Base-by-base conservation (phyloP, 2,113 vertebrate species). In the Colistium nudipinnis region DNA sequence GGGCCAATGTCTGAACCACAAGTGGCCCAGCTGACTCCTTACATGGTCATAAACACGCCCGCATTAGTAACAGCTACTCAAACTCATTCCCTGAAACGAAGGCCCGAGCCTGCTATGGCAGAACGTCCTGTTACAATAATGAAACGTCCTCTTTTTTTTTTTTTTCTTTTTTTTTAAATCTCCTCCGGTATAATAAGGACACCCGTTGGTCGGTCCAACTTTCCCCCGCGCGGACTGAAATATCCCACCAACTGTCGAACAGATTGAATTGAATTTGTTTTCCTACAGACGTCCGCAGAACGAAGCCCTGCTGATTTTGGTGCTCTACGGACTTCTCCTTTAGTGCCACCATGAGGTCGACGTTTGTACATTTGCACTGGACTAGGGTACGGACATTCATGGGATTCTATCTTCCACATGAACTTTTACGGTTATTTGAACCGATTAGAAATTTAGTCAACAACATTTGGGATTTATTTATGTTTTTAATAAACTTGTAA, bases 1-100 rank as follows among this genome's bases (percentile, higher is more conserved):
- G 64, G 77, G 62, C 84, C 76, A 72, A 68, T 61, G 55, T 84
- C 79, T 84, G 78, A 69, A 67, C 83, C 83, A 78, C 62, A 83
- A 80, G 81, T 81, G 81, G 79, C 68, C 71, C 77, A 84, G 72
- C 82, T 84, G 70, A 78, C 68, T 62, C 62, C 85, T 83, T 83
- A 81, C 79, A 78, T 55, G 74, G 70, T 62, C 78, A 77, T 89
- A 88, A 86, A 89, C 72, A 67, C 69, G 55, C 51, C 75, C 60
- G 81, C 74, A 84, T 87, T 82, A 82, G 74, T 49, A 84, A 82
- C 77, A 87, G 83, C 70, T 59, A 74, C 49, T 81, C 79, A 74
- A 81, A 82, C 63, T 79, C 36, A 61, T 75, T 75, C 66, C 77
- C 69, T 76, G 52, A 72, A 72, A 45, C 22, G 44, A 64, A 51